Evolutionary conservation across 2,113 vertebrate genomes (phyloP), one percentile per base, ranked within the genome.

Genomic region (Notarius quadriscutis): DNA sequence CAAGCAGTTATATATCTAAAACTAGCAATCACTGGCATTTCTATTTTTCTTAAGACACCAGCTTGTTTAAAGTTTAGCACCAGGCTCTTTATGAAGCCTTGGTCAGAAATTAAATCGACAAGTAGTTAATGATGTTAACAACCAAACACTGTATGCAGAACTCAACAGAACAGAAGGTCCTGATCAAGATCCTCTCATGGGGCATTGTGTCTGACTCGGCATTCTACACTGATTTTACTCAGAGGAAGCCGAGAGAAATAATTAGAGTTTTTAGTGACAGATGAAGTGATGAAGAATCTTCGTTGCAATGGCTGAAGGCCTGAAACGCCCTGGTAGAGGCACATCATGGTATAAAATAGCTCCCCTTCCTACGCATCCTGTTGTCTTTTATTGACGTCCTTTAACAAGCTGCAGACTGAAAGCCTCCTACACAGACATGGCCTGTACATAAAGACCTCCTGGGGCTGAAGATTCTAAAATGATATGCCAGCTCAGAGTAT

Each of bases 271-370:
- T 78, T 27, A 85, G 72, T 83, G 72, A 69, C 58, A 58, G 83
- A 89, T 30, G 22, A 84, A 81, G 48, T 75, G 83, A 89, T 30
- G 17, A 84, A 81, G 48, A 62, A 81, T 87, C 30, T 84, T 12
- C 62, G 18, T n/a, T 63, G 57, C 34, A 41, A 5, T 25, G 57
- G 63, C n/a, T 63, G 25, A 30, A 78, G 25, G 62, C 50, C 51
- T 41, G 8, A 78, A 41, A 51, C 60, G 50, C 62, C 62, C 41
- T 79, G 60, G 18, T 83, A 83, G 74, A 78, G 78, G 71, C 50
- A 83, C 0, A 2, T 58, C 78, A 50, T 77, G 50, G 74, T 65
- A 71, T 89, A 84, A 72, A 63, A 86, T 72, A 63, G 41, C 75
- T 62, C 53, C 50, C 48, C 15, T 30, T 20, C 60, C 85, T 72